Percentiles rank a stretch among this genome's conserved stretches.
Conservation (phyloP, 2,888 invertebrate species). For the Rotaria sp. region DNA sequence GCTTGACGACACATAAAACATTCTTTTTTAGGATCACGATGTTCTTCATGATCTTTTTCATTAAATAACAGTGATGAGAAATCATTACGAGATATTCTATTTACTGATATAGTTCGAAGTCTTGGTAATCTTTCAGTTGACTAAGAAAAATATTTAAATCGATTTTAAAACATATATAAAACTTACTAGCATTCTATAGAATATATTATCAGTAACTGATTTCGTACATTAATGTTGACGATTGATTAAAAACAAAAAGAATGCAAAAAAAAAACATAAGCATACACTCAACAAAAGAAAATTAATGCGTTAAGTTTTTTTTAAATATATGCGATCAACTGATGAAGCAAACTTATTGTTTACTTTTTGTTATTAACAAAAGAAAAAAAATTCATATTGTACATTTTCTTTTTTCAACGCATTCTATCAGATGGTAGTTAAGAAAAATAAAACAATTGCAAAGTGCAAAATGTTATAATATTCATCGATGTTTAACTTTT, state of each 20-base stretch:
- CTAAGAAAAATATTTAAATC: neutral
- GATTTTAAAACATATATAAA: no score
- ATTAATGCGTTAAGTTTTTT: neutral
- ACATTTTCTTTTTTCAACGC: neutral
- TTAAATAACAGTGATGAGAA: no score
- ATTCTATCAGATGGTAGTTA: neutral
- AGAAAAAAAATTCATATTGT: neutral
- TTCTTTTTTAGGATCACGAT: neutral
- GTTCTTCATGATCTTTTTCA: neutral
- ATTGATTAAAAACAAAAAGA: neutral
- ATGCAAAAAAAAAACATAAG: neutral
- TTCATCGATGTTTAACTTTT: no score
- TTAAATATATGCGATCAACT: neutral
- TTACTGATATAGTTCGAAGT: neutral
- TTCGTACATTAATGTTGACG: neutral
- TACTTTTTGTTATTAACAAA: neutral
- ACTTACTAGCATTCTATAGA: neutral
- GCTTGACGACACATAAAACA: conserved; percentile 23
- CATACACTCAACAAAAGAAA: neutral
- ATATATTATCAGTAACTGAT: neutral
- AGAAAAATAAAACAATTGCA: no score
- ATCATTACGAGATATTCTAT: neutral
- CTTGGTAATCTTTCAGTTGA: neutral
- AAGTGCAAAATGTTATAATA: no score
- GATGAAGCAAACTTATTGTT: neutral